Evolutionary conservation across 92 coral and sea anemone species (phyloP).

Genomic region (Parazoanthus atlanticus): DNA sequence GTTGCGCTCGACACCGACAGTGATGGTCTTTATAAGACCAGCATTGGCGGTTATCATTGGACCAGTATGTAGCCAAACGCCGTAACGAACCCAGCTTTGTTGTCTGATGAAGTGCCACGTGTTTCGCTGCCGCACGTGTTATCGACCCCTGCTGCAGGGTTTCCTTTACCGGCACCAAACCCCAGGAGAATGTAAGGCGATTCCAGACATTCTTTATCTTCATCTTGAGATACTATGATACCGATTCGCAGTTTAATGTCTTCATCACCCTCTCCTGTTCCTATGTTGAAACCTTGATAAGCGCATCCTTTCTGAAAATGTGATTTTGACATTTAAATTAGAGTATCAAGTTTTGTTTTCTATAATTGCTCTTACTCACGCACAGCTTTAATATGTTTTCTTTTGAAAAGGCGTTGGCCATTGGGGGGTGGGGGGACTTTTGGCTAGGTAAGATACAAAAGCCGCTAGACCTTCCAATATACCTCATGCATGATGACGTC

Average conservation of each 20-base stretch:
- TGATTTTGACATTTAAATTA: neutral
- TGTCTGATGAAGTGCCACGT: neutral
- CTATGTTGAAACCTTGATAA: neutral
- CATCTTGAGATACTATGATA: neutral
- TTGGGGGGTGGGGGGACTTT: too few relatives aligned
- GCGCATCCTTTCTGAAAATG: slow-evolving; percentile 5
- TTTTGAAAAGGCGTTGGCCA: too few relatives aligned
- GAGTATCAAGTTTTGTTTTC: neutral
- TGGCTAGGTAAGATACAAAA: too few relatives aligned
- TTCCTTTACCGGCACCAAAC: slow-evolving; percentile 21
- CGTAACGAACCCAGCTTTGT: neutral
- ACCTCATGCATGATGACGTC: too few relatives aligned
- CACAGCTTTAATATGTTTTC: too few relatives aligned
- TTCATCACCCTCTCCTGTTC: neutral
- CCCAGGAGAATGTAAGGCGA: slow-evolving; percentile 2
- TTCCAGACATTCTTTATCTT: neutral
- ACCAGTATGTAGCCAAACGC: neutral
- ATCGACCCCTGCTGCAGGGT: neutral
- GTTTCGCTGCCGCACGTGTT: neutral
- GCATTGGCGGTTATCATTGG: neutral
- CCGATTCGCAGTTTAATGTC: slow-evolving; percentile 15
- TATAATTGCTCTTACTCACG: neutral
- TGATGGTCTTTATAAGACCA: neutral
- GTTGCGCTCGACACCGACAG: too few relatives aligned
- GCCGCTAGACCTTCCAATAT: too few relatives aligned